Base-by-base conservation (phyloP, 2,888 invertebrate species). In the Argyra leucocephala region DNA sequence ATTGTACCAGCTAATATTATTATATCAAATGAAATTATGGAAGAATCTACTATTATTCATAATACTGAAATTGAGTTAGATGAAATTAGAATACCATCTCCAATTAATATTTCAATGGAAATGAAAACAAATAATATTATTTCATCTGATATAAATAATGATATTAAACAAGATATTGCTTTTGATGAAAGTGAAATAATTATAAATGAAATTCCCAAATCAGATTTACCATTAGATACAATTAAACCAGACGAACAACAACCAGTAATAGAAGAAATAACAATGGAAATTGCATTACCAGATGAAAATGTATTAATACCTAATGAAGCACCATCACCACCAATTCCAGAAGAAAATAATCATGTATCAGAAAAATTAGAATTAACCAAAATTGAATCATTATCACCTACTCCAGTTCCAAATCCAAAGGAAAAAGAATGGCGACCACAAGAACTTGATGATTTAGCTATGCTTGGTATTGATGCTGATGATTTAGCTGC, bases 381-480 rank as follows among this genome's bases (percentile, higher is more conserved):
- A 3, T 10, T 12, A 3, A 1, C 31, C 15, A 15, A 48, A 48
- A 48, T 18, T 18, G 18, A 48, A n/a, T 71, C 73, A 64, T 72
- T 75, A 66, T 74, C 75, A 2, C 73, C 77, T 60, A 76, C 75
- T 31, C 71, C 74, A 57, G 48, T 48, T 18, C 48, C 48, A 48
- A 48, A 6, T n/a, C 18, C 48, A 12, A 48, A 48, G 5, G 18
- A 78, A 81, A 81, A 78, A 82, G 75, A 77, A 83, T 79, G 78
- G 1, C 74, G 77, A 3, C 76, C 78, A 66, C 75, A 77, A 74
- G 88, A 83, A 72, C 78, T 82, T 71, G 89, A 90, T 66, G 93
- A 93, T 72, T 78, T 93, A 67, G 89, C 89, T 3, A 86, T 93
- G 88, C 81, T 93, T 64, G 93, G 93, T 1, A 93, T 93, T 63